These are phyloP conservation scores for Ceratosolen solmsi DNA, from an alignment of 1,140 invertebrate species.

Conservation along the genomic window DNA sequence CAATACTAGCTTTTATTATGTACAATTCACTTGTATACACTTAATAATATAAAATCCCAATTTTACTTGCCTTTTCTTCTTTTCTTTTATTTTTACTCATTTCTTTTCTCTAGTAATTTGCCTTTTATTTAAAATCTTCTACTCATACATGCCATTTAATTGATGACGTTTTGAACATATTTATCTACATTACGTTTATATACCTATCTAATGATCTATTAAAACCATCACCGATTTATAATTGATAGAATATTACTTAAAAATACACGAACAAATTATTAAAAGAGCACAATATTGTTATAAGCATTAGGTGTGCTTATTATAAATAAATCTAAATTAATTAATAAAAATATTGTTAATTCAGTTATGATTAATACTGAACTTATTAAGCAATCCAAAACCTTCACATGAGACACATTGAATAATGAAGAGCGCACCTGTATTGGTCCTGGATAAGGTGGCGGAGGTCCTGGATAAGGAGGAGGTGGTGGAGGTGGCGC, in stretches of 20 bases:
- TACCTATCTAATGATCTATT: slow-evolving; percentile 29
- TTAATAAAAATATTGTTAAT: slow-evolving; percentile 53
- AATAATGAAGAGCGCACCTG: slow-evolving; percentile 61
- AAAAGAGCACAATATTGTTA: slow-evolving; percentile 28
- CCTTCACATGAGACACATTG: background rate
- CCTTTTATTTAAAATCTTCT: no score
- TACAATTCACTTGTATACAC: slow-evolving; percentile 49
- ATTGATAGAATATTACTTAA: slow-evolving; percentile 8
- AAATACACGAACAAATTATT: slow-evolving; percentile 4
- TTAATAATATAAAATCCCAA: slow-evolving; percentile 24
- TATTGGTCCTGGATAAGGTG: slow-evolving; percentile 69
- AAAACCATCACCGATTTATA: slow-evolving; percentile 32
- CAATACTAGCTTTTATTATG: slow-evolving; percentile 57
- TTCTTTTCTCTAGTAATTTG: no score
- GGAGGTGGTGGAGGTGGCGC: slow-evolving; percentile 79
- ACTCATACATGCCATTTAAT: background rate
- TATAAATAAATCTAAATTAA: slow-evolving; percentile 33
- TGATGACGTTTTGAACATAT: background rate
- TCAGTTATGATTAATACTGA: slow-evolving; percentile 50
- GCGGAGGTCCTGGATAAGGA: slow-evolving; percentile 78
- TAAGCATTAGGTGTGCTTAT: slow-evolving; percentile 30
- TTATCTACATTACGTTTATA: background rate
- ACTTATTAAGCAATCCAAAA: slow-evolving; percentile 26
- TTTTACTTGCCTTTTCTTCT: background rate
- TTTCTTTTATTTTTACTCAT: slow-evolving; percentile 1